phyloP scores from a whole-genome alignment of 2,113 vertebrate genomes.

The Pardalotus punctatus region DNA sequence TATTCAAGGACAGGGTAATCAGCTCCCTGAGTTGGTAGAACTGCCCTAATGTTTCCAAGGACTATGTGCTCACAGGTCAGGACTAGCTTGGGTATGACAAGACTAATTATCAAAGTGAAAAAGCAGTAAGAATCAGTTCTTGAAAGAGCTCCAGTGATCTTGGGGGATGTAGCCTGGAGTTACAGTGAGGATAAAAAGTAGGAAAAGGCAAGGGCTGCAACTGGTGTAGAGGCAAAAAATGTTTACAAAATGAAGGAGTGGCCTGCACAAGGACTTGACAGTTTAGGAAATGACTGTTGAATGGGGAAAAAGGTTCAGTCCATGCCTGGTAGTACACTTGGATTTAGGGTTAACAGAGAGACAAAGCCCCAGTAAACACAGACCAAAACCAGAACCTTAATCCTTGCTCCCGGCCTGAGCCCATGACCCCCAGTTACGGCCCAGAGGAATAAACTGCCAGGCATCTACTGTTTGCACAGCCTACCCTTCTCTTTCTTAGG shows the following conservation, averaged over 20 bases:
- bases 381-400: not conserved
- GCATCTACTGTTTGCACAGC: not conserved
- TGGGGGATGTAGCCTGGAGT: not conserved
- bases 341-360: not conserved
- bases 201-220: not conserved
- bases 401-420: not conserved
- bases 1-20: not conserved
- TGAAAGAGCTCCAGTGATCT: not conserved
- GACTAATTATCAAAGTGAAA: not conserved
- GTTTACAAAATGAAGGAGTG: not conserved
- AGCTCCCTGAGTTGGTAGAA: not conserved
- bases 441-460: not conserved
- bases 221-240: not conserved
- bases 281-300: not conserved
- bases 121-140: not conserved
- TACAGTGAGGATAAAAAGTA: not conserved
- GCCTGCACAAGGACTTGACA: not conserved
- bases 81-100: not conserved
- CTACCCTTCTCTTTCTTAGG: not conserved
- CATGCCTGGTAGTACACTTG: not conserved
- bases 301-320: not conserved
- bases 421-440: not conserved
- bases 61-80: not conserved
- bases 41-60: not conserved
- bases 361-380: not conserved